These are phyloP conservation scores for Drosophila multiciliata DNA, from an alignment of 2,888 invertebrate genomes.

Conservation along the genomic window DNA sequence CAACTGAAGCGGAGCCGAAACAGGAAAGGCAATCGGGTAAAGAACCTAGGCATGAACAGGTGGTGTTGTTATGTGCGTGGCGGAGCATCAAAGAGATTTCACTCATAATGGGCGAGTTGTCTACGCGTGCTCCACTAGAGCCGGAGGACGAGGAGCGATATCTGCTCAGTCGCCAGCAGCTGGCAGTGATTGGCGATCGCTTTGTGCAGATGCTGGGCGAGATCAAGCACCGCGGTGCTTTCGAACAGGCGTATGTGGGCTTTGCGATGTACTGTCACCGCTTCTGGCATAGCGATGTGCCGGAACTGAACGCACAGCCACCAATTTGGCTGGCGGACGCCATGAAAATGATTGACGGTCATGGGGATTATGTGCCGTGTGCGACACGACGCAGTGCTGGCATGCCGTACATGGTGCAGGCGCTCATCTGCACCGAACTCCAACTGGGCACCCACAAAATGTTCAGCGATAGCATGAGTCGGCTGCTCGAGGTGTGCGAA, in stretches of 20 bases:
- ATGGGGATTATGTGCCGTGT: not conserved
- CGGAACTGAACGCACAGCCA: constrained; percentile 87
- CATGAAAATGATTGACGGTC: constrained; percentile 1
- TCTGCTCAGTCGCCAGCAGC: constrained; percentile 22
- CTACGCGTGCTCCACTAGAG: constrained; percentile 77
- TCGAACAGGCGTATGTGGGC: constrained; percentile 88
- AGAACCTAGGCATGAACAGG: constrained; percentile 88
- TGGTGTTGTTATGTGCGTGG: constrained; percentile 96
- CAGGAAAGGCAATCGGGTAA: not conserved
- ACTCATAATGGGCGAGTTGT: constrained; percentile 89
- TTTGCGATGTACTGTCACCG: constrained; percentile 91
- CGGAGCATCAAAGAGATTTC: constrained; percentile 87
- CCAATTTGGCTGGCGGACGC: constrained; percentile 84
- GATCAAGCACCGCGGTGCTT: constrained; percentile 98
- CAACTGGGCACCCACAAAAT: constrained; percentile 87
- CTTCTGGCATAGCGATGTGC: constrained; percentile 85
- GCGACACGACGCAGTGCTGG: constrained; percentile 96
- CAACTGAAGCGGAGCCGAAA: not conserved
- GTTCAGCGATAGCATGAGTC: constrained; percentile 87
- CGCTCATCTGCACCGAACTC: constrained; percentile 91
- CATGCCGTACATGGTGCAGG: constrained; percentile 94
- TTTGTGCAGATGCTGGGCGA: constrained; percentile 89
- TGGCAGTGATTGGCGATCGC: constrained; percentile 88
- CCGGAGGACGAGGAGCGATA: not conserved
- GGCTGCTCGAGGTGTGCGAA: constrained; percentile 85